These are phyloP conservation scores for Ommatoiulus sabulosus DNA, from an alignment of 2,888 invertebrate species.

Conservation along the genomic window DNA sequence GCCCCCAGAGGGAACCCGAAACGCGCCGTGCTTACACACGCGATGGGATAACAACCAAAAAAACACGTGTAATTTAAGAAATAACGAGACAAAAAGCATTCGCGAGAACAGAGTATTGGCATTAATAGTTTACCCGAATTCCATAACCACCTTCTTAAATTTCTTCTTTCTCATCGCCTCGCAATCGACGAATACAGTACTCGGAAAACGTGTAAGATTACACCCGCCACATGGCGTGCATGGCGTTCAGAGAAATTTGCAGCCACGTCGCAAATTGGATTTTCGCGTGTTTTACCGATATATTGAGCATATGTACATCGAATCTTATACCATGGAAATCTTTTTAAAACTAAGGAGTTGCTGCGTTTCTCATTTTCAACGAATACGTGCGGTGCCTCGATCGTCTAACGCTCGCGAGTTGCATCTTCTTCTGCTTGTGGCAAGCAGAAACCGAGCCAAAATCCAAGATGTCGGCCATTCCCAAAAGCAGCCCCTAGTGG, in stretches of 20 bases:
- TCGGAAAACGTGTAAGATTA: not conserved
- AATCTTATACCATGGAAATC: no score
- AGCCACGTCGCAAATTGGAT: not conserved
- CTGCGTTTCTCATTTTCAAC: no score
- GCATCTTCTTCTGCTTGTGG: no score
- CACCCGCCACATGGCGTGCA: not conserved
- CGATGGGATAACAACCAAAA: not conserved
- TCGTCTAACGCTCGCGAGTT: no score
- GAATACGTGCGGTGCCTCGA: no score
- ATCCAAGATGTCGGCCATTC: no score
- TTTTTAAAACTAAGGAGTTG: no score
- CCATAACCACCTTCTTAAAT: not conserved
- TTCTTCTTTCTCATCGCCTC: not conserved
- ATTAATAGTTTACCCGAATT: not conserved
- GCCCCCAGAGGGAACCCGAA: not conserved
- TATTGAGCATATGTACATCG: not conserved
- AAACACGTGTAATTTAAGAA: constrained; percentile 10
- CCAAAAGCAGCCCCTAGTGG: no score
- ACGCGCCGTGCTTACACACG: constrained; percentile 8
- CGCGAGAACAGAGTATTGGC: not conserved
- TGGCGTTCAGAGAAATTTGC: not conserved
- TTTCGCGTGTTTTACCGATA: not conserved
- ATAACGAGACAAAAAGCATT: not conserved
- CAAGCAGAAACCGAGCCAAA: no score
- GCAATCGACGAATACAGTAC: not conserved